These are phyloP conservation scores for Aurelia aurita DNA, from an alignment of 30 jellyfish, hydroid and myxozoan genomes.

Conservation along the genomic window DNA sequence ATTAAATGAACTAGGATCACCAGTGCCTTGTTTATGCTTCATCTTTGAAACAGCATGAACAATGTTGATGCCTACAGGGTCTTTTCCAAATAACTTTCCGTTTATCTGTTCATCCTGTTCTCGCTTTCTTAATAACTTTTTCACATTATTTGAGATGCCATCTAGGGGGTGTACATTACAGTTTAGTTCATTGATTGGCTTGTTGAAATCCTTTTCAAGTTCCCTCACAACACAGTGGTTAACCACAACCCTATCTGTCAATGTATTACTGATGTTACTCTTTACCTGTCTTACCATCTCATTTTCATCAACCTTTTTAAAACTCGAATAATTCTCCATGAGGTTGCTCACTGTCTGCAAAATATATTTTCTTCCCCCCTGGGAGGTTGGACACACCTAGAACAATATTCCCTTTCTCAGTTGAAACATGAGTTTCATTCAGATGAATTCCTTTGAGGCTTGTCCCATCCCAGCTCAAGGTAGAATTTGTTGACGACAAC, in stretches of 20 bases:
- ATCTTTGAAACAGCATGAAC: too few species aligned
- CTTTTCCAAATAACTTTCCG: too few species aligned
- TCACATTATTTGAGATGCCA: slow-evolving; percentile 23
- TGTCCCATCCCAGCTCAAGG: slow-evolving; percentile 5
- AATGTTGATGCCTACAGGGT: too few species aligned
- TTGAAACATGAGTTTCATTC: slow-evolving; percentile 32
- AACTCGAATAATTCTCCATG: slow-evolving; percentile 2
- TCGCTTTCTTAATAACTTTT: slow-evolving; percentile 6
- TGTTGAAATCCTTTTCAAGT: not conserved
- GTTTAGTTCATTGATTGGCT: too few species aligned
- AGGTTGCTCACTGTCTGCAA: slow-evolving; percentile 15
- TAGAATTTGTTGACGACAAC: not conserved
- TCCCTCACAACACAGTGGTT: slow-evolving; percentile 26
- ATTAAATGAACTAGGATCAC: too few species aligned
- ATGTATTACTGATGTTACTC: slow-evolving; percentile 6
- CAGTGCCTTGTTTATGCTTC: too few species aligned
- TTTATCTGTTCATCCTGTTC: too few species aligned
- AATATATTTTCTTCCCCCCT: slow-evolving; percentile 31
- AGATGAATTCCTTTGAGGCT: slow-evolving; percentile 15
- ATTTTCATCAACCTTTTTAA: not conserved
- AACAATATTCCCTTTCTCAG: slow-evolving; percentile 7
- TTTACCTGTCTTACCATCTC: not conserved
- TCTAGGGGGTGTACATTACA: slow-evolving; percentile 60
- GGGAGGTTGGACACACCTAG: slow-evolving; percentile 20
- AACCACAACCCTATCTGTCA: slow-evolving; percentile 39